Percentiles rank a stretch among this genome's conserved stretches.
Evolutionary conservation across 2,888 invertebrate species (phyloP).

Genomic region (Caenorhabditis doughertyi): DNA sequence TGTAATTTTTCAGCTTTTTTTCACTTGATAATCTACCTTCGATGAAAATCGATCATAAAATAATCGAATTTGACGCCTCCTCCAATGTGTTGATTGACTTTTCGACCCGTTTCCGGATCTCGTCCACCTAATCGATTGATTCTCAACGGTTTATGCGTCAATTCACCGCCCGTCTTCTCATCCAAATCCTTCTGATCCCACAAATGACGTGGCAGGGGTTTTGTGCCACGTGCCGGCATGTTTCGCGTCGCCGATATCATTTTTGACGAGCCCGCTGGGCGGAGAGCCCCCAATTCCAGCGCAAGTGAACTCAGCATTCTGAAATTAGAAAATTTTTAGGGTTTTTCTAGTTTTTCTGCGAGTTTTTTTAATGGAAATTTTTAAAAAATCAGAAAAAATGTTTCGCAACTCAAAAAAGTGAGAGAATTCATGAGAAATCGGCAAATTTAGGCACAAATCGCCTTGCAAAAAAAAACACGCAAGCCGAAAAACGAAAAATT

Average conservation of each 20-base stretch:
- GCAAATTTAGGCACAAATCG: too few species aligned
- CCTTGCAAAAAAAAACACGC: too few species aligned
- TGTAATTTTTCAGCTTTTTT: background rate
- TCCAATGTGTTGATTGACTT: slow-evolving; percentile 82
- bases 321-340: slow-evolving; percentile 12
- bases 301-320: slow-evolving; percentile 62
- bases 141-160: slow-evolving; percentile 80
- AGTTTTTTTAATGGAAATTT: too few species aligned
- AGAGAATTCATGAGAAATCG: too few species aligned
- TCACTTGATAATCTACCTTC: slow-evolving; percentile 56
- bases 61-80: slow-evolving; percentile 83
- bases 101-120: slow-evolving; percentile 78
- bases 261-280: slow-evolving; percentile 38
- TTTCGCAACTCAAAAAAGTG: too few species aligned
- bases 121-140: slow-evolving; percentile 79
- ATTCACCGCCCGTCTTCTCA: slow-evolving; percentile 75
- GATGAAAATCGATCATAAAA: slow-evolving; percentile 82
- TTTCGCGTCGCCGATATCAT: slow-evolving; percentile 48
- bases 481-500: too few species aligned
- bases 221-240: slow-evolving; percentile 78
- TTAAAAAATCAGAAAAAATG: too few species aligned
- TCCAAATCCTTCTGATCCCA: slow-evolving; percentile 79
- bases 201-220: slow-evolving; percentile 76
- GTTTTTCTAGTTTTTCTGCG: too few species aligned
- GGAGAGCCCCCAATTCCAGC: slow-evolving; percentile 51